Percentiles rank a stretch among this genome's conserved stretches.
These are phyloP conservation scores for Natrix natrix DNA, from an alignment of 2,797 vertebrate genomes.

Conservation along the genomic window DNA sequence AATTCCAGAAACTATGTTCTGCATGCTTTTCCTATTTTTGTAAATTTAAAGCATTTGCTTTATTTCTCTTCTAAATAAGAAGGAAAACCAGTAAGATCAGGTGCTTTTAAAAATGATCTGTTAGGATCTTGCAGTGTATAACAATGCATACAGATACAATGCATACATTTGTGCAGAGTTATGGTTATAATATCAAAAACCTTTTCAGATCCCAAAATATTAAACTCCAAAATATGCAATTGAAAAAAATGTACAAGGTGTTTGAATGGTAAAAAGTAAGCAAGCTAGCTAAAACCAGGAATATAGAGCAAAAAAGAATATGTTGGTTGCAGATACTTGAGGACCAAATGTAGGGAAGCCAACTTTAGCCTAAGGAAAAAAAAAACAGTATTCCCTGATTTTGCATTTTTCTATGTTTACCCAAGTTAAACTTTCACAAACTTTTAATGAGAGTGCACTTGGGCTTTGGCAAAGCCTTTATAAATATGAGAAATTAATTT, in stretches of 20 bases:
- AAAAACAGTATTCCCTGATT: neutral
- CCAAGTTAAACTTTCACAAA: neutral
- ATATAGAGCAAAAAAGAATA: neutral
- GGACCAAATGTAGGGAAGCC: neutral
- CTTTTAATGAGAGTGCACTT: neutral
- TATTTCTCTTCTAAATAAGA: neutral
- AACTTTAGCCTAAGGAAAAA: neutral
- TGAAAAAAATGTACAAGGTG: neutral
- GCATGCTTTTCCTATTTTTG: neutral
- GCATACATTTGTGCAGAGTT: neutral
- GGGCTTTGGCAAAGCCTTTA: neutral
- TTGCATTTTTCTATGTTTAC: neutral
- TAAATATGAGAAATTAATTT: neutral
- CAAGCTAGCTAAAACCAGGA: neutral
- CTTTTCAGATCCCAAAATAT: neutral
- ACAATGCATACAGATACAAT: too few relatives aligned
- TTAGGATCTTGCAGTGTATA: neutral
- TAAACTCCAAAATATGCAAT: neutral
- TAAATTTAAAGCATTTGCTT: neutral
- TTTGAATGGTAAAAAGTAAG: neutral
- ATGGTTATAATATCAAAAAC: neutral
- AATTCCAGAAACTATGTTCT: neutral
- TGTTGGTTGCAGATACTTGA: neutral
- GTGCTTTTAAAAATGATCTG: neutral
- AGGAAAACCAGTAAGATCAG: neutral